A percentile compares a stretch with the other conserved stretches of the same genome.
Evolutionary conservation across 37 sponge, comb jelly and placozoan species (phyloP).

Genomic region (Spongilla lacustris): DNA sequence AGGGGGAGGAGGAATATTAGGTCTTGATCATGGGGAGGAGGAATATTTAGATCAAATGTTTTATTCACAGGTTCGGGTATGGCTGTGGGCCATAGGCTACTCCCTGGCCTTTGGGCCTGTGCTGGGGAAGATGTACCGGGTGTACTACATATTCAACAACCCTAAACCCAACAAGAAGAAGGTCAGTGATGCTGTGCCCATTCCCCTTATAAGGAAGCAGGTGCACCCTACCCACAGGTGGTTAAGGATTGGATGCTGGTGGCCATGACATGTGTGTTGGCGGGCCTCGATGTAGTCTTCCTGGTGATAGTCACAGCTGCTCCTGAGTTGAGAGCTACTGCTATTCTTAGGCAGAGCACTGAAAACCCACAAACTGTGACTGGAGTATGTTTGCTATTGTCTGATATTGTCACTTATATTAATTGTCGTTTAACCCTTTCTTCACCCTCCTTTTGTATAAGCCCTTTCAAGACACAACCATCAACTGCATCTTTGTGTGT

Average conservation of each 20-base stretch:
- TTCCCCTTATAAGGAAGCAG: too few species aligned
- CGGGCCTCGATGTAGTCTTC: background rate
- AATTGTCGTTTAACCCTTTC: background rate
- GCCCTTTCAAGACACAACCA: background rate
- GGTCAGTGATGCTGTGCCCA: background rate
- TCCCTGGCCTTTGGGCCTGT: conserved; percentile 14
- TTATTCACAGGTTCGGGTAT: background rate
- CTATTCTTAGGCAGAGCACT: background rate
- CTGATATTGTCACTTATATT: background rate
- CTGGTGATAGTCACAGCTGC: background rate
- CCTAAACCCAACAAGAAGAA: conserved; percentile 32
- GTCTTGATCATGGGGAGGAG: too few species aligned
- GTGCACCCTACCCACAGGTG: background rate
- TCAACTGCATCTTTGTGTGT: conserved; percentile 21
- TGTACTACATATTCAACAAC: conserved; percentile 38
- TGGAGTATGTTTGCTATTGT: background rate
- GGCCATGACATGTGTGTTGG: background rate
- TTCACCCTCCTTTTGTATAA: background rate
- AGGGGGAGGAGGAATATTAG: too few species aligned
- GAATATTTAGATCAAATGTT: too few species aligned
- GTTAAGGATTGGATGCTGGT: conserved; percentile 18
- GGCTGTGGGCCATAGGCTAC: conserved; percentile 10
- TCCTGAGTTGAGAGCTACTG: background rate
- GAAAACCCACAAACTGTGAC: conserved; percentile 5
- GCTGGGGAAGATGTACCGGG: conserved; percentile 28